A percentile compares a stretch with the other conserved stretches of the same genome.
Evolutionary conservation across 2,888 invertebrate species (phyloP).

Genomic region (Caenorhabditis sinica): DNA sequence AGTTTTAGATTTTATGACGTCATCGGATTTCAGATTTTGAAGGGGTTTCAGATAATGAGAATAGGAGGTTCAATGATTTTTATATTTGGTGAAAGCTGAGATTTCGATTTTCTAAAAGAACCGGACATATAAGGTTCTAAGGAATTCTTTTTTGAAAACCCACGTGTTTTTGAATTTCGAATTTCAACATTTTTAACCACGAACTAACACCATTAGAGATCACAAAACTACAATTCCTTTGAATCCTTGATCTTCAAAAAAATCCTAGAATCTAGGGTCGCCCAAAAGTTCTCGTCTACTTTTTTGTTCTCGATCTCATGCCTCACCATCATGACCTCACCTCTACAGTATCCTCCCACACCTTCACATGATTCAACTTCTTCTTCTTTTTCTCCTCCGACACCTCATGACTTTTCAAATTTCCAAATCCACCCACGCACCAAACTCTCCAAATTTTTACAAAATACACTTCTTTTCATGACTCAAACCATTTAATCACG

Average conservation of each 20-base stretch:
- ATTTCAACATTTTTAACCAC: no score
- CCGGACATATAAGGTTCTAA: background rate
- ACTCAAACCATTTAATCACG: slow-evolving; percentile 26
- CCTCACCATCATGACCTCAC: background rate
- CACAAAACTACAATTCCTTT: background rate
- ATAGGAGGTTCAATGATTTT: background rate
- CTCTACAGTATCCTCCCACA: background rate
- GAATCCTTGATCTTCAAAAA: background rate
- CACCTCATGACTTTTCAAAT: no score
- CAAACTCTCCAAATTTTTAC: background rate
- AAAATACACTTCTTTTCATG: slow-evolving; percentile 2
- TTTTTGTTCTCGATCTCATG: background rate
- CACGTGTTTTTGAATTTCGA: no score
- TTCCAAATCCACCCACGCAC: slow-evolving; percentile 4
- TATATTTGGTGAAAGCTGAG: background rate
- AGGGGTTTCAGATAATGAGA: no score
- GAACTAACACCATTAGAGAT: no score
- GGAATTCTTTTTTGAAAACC: no score
- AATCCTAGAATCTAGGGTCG: no score
- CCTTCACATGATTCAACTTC: background rate
- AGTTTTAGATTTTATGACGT: no score
- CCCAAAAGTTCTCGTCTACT: background rate
- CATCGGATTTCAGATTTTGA: no score
- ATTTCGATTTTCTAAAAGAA: background rate
- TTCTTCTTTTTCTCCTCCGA: no score